Evolutionary conservation across 2,888 invertebrate genomes (phyloP), one percentile per base, ranked within the genome.

Genomic region (Nebria salina): DNA sequence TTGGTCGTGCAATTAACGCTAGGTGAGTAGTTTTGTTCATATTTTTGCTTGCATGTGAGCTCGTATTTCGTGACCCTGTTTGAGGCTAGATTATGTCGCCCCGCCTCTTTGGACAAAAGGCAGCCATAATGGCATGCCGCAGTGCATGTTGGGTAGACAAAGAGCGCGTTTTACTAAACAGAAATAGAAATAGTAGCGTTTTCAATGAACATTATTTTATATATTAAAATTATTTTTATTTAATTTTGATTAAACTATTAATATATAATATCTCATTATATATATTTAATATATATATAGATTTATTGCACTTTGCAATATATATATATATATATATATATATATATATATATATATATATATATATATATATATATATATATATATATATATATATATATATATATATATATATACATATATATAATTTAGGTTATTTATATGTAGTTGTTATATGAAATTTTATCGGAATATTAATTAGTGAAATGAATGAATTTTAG

Each of bases 61-160:
- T 73, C 73, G 72, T 81, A 81, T 76, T 76, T 81, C 42, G 73
- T 81, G 81, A 76, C 81, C 81, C 76, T 65, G 81, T 81, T 76
- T 25, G 81, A 81, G 81, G 75, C 75, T 81, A 81, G 75, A 78
- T 74, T 76, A 42, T 43, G 72, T 64, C 15, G 73, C 81, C 73
- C 76, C 81, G 76, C 76, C 76, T 75, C 54, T 65, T 15, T 72
- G 41, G 13, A 76, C 72, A 72, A 81, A 76, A 76, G 81, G 81
- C 81, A 76, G 81, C 81, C 81, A 81, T 81, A 54, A 81, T 81
- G 81, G 81, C 80, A 42, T 73, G 81, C 76, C 76, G 76, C 76
- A 76, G 42, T 64, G 76, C 72, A 72, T 73, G 26, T 42, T 15
- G 76, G 81, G 64, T 66, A 25, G 76, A 81, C 65, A 72, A 76